Evolutionary conservation across 2,113 vertebrate genomes (phyloP).

Genomic region (Parus major): DNA sequence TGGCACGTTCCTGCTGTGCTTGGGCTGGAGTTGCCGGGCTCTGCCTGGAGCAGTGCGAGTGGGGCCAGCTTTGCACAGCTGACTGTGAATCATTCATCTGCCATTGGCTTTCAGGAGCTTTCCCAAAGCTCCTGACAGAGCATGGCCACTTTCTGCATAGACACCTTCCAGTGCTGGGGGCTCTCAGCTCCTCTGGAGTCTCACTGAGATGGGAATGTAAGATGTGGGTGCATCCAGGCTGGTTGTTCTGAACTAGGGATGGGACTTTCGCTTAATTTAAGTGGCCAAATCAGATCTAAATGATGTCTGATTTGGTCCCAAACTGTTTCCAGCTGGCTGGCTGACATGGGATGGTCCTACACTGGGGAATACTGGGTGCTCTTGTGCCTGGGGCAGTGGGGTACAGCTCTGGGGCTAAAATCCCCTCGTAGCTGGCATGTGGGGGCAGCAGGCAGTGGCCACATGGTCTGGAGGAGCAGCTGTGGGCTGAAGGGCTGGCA

Average conservation of each 20-base stretch:
- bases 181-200: not conserved
- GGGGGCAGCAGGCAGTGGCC: not conserved
- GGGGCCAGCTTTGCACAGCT: not conserved
- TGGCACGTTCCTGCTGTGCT: not conserved
- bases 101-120: accelerated
- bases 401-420: not conserved
- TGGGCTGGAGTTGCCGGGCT: accelerated
- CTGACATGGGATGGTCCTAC: accelerated
- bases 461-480: not conserved
- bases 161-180: not conserved
- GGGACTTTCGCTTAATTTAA: not conserved
- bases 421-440: accelerated
- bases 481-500: not conserved
- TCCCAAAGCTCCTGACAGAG: not conserved
- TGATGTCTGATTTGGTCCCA: not conserved
- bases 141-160: accelerated
- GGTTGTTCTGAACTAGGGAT: not conserved
- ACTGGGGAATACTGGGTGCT: not conserved
- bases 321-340: not conserved
- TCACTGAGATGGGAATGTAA: not conserved
- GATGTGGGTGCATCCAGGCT: accelerated
- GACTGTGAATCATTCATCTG: not conserved
- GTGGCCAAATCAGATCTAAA: not conserved
- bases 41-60: accelerated
- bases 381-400: not conserved